A percentile compares a stretch with the other conserved stretches of the same genome.
Evolutionary conservation across 2,888 invertebrate genomes (phyloP).

Genomic region (Temnothorax ravouxi): DNA sequence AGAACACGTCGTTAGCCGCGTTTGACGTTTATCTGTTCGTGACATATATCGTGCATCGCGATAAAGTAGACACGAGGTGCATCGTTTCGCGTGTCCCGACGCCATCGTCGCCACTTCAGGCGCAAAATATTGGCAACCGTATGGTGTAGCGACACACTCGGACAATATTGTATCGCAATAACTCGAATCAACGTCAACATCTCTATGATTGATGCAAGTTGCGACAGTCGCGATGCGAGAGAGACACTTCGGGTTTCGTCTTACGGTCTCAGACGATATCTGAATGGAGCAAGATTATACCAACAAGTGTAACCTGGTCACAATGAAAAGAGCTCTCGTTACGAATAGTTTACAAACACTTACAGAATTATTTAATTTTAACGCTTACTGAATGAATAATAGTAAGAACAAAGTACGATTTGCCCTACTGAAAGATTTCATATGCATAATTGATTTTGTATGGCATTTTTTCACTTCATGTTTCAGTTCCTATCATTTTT

Average conservation of each 20-base stretch:
- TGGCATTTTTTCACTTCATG: background rate
- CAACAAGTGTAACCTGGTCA: slow-evolving; percentile 4
- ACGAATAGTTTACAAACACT: slow-evolving; percentile 6
- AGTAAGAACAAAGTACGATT: background rate
- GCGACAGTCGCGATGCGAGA: background rate
- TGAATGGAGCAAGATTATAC: background rate
- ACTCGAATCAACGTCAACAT: slow-evolving; percentile 24
- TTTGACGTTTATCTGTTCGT: slow-evolving; percentile 72
- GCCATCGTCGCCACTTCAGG: background rate
- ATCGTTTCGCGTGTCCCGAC: background rate
- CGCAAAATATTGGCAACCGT: slow-evolving; percentile 54
- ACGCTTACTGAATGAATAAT: background rate
- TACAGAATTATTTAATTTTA: background rate
- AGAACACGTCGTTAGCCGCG: slow-evolving; percentile 18
- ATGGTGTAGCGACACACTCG: slow-evolving; percentile 1
- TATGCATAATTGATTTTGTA: background rate
- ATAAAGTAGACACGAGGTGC: slow-evolving; percentile 50
- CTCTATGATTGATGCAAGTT: slow-evolving; percentile 24
- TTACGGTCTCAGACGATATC: background rate
- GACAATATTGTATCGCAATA: slow-evolving; percentile 44
- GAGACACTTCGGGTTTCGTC: slow-evolving; percentile 3
- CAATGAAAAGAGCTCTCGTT: background rate
- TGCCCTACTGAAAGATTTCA: background rate
- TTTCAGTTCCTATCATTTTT: background rate
- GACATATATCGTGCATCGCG: slow-evolving; percentile 64